Evolutionary conservation across 2,113 vertebrate genomes (phyloP).

Genomic region (Pseudois nayaur): DNA sequence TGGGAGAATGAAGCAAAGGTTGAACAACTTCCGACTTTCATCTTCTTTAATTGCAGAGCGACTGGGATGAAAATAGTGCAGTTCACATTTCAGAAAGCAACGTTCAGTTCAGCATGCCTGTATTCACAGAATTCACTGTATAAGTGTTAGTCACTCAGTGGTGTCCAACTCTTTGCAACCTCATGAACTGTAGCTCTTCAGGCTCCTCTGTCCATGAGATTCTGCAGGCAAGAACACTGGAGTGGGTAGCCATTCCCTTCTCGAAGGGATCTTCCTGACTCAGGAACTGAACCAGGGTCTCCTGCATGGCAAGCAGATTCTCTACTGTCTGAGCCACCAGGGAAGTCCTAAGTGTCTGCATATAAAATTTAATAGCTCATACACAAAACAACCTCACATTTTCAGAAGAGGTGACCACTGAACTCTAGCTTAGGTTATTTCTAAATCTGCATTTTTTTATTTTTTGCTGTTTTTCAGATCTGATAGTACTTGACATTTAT

Average conservation of each 20-base stretch:
- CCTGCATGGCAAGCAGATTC: not conserved
- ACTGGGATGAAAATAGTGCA: not conserved
- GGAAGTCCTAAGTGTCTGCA: not conserved
- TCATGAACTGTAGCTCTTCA: not conserved
- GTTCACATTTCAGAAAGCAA: not conserved
- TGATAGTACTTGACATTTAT: not conserved
- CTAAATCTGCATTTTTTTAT: not conserved
- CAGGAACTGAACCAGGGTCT: not conserved
- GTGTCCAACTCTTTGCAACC: not conserved
- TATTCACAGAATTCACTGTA: fast-evolving
- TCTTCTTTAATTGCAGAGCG: not conserved
- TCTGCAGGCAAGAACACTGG: not conserved
- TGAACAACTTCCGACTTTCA: not conserved
- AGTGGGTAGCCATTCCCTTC: not conserved
- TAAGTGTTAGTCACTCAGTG: not conserved
- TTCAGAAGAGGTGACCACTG: not conserved
- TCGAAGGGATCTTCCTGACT: not conserved
- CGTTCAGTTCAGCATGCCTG: not conserved
- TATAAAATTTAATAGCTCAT: not conserved
- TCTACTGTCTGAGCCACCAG: not conserved
- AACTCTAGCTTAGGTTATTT: not conserved
- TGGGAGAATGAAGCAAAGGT: not conserved
- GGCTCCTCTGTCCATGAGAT: not conserved
- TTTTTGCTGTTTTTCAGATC: not conserved
- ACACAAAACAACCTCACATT: not conserved